phyloP scores from a whole-genome alignment of 2,113 vertebrate species.

The Ceuthmochares aereus region DNA sequence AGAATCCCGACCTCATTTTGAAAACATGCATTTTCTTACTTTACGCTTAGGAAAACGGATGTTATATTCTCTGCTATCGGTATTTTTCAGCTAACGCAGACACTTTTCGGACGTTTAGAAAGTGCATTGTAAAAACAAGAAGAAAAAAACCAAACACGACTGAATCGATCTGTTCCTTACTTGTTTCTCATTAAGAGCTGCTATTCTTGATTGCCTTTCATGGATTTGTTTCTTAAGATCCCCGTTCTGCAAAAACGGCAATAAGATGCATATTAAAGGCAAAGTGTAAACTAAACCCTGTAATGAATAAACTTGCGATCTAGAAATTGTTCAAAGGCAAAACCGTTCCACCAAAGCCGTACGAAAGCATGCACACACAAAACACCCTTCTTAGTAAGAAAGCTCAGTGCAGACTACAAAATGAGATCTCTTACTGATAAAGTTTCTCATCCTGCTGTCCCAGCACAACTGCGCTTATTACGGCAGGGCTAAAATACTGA shows the following conservation, averaged over 20 bases:
- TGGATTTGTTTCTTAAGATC: conserved; percentile 88
- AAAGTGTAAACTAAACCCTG: conserved; percentile 58
- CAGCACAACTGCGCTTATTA: conserved; percentile 66
- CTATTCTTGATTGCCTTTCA: conserved; percentile 84
- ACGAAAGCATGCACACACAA: conserved; percentile 69
- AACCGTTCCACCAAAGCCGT: conserved; percentile 42
- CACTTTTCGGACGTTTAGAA: conserved; percentile 75
- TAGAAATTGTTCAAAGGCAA: conserved; percentile 66
- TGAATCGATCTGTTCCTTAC: conserved; percentile 76
- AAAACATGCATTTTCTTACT: conserved; percentile 66
- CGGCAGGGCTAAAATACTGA: conserved; percentile 62
- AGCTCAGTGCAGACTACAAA: conserved; percentile 66
- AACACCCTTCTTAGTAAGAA: conserved; percentile 59
- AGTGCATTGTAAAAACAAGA: conserved; percentile 63
- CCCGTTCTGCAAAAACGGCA: conserved; percentile 83
- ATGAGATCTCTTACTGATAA: conserved; percentile 85
- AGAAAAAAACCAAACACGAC: conserved; percentile 35
- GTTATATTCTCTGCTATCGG: conserved; percentile 35
- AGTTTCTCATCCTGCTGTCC: conserved; percentile 85
- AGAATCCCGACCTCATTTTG: conserved; percentile 24
- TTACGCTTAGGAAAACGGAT: conserved; percentile 53
- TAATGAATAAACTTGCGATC: conserved; percentile 66
- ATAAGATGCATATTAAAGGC: conserved; percentile 68
- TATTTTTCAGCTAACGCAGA: conserved; percentile 50
- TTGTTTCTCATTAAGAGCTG: conserved; percentile 88